phyloP scores from a whole-genome alignment of 2,113 vertebrate species.

The Nothocercus julius region DNA sequence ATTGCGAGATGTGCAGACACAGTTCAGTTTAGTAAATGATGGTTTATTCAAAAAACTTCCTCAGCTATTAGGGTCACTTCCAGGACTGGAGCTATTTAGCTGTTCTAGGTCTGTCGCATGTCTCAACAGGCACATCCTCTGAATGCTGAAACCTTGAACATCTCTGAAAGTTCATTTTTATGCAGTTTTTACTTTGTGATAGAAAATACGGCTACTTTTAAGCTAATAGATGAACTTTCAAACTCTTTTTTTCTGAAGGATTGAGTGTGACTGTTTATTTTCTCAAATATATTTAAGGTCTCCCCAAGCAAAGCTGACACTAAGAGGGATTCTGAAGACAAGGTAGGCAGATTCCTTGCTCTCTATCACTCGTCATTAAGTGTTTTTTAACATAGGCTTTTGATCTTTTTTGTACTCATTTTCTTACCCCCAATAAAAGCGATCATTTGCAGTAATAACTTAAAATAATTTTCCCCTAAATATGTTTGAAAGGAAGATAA shows the following conservation, averaged over 20 bases:
- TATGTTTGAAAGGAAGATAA: neutral
- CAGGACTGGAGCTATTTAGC: neutral
- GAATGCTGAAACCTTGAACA: neutral
- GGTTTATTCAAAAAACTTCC: neutral
- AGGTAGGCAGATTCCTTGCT: constrained; percentile 66
- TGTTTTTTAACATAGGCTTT: neutral
- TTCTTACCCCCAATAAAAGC: fast-evolving
- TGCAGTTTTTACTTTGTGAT: neutral
- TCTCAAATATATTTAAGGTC: constrained; percentile 71
- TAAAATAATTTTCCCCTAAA: neutral
- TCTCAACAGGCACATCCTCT: neutral
- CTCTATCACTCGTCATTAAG: neutral
- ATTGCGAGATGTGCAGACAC: neutral
- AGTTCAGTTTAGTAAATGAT: no score
- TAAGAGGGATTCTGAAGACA: constrained; percentile 76
- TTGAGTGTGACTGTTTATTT: neutral
- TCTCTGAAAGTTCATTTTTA: neutral
- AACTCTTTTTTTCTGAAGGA: neutral
- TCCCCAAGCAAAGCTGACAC: constrained; percentile 78
- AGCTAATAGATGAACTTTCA: neutral
- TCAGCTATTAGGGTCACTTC: neutral
- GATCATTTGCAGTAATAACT: neutral
- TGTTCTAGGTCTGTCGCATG: neutral
- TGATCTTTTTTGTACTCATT: neutral
- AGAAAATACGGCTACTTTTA: neutral